Conservation (phyloP, 2,797 vertebrate species). For the Syngnathus acus region DNA sequence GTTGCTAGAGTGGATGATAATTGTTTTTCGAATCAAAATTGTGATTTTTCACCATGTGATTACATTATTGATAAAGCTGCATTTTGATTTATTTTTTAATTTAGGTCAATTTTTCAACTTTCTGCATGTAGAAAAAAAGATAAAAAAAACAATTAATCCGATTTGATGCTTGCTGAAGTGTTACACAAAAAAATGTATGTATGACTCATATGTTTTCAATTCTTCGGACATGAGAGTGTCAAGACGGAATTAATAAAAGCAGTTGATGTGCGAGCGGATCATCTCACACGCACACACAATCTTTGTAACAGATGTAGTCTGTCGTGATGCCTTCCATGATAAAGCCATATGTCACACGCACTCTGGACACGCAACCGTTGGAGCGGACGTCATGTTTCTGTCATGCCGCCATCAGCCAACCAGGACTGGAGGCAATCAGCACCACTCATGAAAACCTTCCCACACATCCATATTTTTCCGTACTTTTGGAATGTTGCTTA, state of each 20-base stretch:
- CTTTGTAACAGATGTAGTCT: slow-evolving; percentile 5
- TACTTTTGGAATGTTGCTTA: slow-evolving; percentile 36
- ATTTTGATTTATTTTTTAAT: too few species aligned
- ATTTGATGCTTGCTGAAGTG: not conserved
- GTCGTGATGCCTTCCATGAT: slow-evolving; percentile 1
- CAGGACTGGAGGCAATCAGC: slow-evolving; percentile 58
- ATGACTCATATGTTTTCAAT: not conserved
- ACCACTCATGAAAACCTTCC: slow-evolving; percentile 51
- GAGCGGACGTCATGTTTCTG: slow-evolving; percentile 28
- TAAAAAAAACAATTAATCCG: not conserved
- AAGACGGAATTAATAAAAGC: slow-evolving; percentile 3
- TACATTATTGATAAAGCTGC: too few species aligned
- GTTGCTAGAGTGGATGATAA: too few species aligned
- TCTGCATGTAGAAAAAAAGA: not conserved
- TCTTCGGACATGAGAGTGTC: not conserved
- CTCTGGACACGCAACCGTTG: slow-evolving; percentile 29
- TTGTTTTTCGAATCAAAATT: too few species aligned
- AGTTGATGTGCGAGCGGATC: slow-evolving; percentile 1
- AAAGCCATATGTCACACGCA: slow-evolving; percentile 1
- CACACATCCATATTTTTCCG: slow-evolving; percentile 42
- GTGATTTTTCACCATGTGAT: too few species aligned
- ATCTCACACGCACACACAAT: not conserved
- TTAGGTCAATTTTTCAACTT: too few species aligned
- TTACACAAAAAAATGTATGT: not conserved
- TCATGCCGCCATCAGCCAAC: slow-evolving; percentile 41